phyloP scores from a whole-genome alignment of 2,797 vertebrate genomes.

The Peromyscus melanophrys region DNA sequence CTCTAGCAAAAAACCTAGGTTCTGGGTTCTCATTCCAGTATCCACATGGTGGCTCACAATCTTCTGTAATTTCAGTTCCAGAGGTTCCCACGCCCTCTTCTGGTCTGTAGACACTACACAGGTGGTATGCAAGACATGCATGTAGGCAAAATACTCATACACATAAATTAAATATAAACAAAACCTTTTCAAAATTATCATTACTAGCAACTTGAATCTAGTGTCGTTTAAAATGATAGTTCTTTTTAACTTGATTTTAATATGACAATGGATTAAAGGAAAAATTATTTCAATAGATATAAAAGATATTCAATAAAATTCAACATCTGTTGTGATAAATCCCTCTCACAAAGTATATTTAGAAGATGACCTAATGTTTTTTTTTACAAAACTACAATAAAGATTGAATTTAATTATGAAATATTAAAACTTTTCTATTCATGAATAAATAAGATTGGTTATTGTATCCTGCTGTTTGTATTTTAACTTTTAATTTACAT shows the following conservation, averaged over 20 bases:
- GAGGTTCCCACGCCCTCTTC: not conserved
- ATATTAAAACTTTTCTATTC: not conserved
- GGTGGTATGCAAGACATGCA: not conserved
- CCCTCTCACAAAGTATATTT: not conserved
- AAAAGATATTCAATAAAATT: not conserved
- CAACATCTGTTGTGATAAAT: not conserved
- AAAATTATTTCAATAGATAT: not conserved
- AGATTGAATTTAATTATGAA: not conserved
- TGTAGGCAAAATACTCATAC: not conserved
- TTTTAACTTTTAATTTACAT: not conserved
- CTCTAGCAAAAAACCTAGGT: not conserved
- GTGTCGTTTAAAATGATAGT: not conserved
- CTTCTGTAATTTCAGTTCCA: not conserved
- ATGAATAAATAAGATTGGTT: not conserved
- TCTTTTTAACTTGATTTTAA: not conserved
- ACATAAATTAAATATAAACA: not conserved
- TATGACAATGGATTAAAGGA: not conserved
- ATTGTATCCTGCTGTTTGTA: not conserved
- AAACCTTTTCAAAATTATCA: not conserved
- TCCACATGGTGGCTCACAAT: not conserved
- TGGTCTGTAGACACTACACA: not conserved
- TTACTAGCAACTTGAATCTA: not conserved
- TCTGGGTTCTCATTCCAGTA: not conserved
- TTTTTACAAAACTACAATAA: not conserved
- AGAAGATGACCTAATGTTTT: not conserved